Conservation (phyloP, 2,113 vertebrate species). For the Poeciliopsis retropinna region DNA sequence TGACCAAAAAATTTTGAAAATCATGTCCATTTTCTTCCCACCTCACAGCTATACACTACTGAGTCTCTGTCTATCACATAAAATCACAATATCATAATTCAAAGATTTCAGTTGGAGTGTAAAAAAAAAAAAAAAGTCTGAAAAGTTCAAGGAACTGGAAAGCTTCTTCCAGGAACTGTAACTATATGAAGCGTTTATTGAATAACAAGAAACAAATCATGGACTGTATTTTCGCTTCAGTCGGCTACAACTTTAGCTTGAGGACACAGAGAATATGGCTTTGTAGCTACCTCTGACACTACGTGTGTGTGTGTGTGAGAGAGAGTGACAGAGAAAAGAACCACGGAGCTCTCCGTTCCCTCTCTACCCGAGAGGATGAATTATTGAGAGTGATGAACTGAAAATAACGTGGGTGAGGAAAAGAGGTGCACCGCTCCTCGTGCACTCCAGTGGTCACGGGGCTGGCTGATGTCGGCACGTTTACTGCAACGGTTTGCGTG, state of each 20-base stretch:
- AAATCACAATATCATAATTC: neutral
- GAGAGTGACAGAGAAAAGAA: slow-evolving; percentile 29
- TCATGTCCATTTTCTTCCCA: neutral
- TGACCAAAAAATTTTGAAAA: neutral
- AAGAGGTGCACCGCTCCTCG: slow-evolving; percentile 41
- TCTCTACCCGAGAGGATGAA: slow-evolving; percentile 67
- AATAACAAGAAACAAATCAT: slow-evolving; percentile 21
- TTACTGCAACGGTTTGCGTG: slow-evolving; percentile 25
- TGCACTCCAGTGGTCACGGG: slow-evolving; percentile 52
- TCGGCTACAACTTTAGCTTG: slow-evolving; percentile 29
- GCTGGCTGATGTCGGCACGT: slow-evolving; percentile 38
- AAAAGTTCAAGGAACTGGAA: neutral
- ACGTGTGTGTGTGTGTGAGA: slow-evolving; percentile 4
- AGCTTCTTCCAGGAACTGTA: neutral
- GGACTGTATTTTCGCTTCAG: neutral
- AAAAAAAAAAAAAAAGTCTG: neutral
- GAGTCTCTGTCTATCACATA: neutral
- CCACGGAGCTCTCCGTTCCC: slow-evolving; percentile 50
- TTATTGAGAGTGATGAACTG: slow-evolving; percentile 79
- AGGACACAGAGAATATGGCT: slow-evolving; percentile 25
- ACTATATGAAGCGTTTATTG: neutral
- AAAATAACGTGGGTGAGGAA: slow-evolving; percentile 72
- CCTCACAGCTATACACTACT: neutral
- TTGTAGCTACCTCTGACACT: slow-evolving; percentile 44
- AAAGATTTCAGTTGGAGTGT: neutral